phyloP scores from a whole-genome alignment of 2,888 invertebrate genomes.

The Altica lythri region DNA sequence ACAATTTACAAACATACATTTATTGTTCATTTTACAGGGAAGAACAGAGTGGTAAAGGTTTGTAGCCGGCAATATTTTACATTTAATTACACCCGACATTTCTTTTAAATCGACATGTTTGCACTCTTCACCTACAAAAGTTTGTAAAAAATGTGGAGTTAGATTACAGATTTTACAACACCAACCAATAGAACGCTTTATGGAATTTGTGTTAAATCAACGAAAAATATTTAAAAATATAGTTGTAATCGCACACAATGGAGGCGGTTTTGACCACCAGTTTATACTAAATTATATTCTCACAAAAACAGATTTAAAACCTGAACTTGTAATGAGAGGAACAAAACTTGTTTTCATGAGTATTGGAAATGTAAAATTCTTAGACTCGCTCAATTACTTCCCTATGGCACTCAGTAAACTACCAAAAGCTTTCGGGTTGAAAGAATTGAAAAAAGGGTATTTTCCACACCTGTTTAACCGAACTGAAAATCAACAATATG shows the following conservation, averaged over 20 bases:
- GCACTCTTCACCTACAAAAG: too few species aligned
- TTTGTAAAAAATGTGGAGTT: neutral
- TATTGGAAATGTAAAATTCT: constrained; percentile 26
- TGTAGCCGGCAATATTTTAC: constrained; percentile 33
- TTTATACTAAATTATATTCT: constrained; percentile 18
- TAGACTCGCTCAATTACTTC: constrained; percentile 44
- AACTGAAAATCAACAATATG: constrained; percentile 3
- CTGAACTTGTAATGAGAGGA: constrained; percentile 28
- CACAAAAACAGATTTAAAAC: constrained; percentile 16
- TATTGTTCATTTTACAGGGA: too few species aligned
- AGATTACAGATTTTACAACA: neutral
- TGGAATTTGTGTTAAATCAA: neutral
- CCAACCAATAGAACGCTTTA: neutral
- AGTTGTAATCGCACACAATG: constrained; percentile 20
- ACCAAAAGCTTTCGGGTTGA: constrained; percentile 29
- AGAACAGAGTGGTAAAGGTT: constrained; percentile 35
- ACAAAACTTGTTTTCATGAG: constrained; percentile 30
- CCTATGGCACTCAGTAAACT: constrained; percentile 32
- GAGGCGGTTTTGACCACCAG: constrained; percentile 11
- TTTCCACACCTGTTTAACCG: constrained; percentile 15
- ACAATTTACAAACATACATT: too few species aligned
- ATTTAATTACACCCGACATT: constrained; percentile 32
- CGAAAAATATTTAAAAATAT: constrained; percentile 14
- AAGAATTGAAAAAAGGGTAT: constrained; percentile 11
- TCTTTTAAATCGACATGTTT: too few species aligned